Evolutionary conservation across 2,888 invertebrate species (phyloP).

Genomic region (Acleris emargana): DNA sequence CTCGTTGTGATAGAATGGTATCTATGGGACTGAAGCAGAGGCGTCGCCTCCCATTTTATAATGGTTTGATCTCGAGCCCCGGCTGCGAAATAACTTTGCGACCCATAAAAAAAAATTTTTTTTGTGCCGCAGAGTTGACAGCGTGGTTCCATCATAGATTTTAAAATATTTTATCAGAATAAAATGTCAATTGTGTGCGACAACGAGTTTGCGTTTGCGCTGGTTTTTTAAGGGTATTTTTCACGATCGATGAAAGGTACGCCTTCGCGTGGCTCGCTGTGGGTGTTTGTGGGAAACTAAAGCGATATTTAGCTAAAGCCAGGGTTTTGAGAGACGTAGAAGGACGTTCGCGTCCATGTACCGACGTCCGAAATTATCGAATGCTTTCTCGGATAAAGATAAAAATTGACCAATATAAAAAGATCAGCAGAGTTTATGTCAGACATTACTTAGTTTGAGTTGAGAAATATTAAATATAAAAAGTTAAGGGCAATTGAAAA

Average conservation of each 20-base stretch:
- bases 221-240: constrained; percentile 33
- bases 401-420: too few species aligned
- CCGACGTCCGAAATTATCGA: too few species aligned
- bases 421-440: too few species aligned
- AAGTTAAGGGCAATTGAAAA: too few species aligned
- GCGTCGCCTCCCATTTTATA: constrained; percentile 27
- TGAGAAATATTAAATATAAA: too few species aligned
- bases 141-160: constrained; percentile 70
- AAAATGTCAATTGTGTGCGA: constrained; percentile 68
- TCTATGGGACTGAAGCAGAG: constrained; percentile 36
- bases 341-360: too few species aligned
- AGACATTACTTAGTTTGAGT: too few species aligned
- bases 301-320: too few species aligned
- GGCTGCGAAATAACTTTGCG: constrained; percentile 46
- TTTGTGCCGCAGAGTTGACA: constrained; percentile 37
- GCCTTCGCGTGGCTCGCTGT: background rate
- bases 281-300: background rate
- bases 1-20: constrained; percentile 58
- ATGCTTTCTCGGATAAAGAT: too few species aligned
- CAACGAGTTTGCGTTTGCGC: constrained; percentile 48
- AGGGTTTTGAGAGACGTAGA: too few species aligned
- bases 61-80: constrained; percentile 72
- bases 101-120: background rate
- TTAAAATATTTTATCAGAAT: constrained; percentile 69
- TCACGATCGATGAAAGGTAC: background rate